phyloP scores from a whole-genome alignment of 2,113 vertebrate species.

The Condylura cristata region DNA sequence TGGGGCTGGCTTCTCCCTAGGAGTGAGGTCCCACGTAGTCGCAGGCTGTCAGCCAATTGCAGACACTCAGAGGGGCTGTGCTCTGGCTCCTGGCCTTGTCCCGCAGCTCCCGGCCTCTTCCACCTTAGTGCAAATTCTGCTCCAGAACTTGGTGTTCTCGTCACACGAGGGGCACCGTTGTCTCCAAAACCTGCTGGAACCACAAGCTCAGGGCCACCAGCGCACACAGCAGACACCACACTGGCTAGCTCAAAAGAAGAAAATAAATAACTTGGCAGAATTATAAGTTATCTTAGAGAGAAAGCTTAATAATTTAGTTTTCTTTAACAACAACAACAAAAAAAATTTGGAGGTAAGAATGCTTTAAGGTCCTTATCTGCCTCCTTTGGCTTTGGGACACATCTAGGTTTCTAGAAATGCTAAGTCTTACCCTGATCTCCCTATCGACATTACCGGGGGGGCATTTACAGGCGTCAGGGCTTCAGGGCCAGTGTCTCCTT shows the following conservation, averaged over 20 bases:
- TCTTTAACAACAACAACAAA: too few relatives aligned
- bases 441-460: not conserved
- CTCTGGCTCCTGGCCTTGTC: not conserved
- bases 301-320: conserved; percentile 74
- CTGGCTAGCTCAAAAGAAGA: not conserved
- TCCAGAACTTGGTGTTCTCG: not conserved
- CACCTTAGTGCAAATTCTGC: conserved; percentile 63
- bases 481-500: conserved; percentile 91
- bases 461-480: conserved; percentile 76
- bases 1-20: not conserved
- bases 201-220: not conserved
- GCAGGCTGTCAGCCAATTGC: not conserved
- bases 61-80: not conserved
- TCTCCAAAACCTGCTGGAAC: not conserved
- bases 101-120: not conserved
- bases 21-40: not conserved
- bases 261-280: conserved; percentile 73
- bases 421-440: not conserved
- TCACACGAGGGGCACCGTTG: not conserved
- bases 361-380: not conserved
- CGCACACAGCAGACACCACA: not conserved
- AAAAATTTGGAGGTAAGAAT: conserved; percentile 53
- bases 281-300: conserved; percentile 67
- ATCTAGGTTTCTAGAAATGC: conserved; percentile 32
- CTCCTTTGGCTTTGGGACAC: not conserved